Percentiles rank a stretch among this genome's conserved stretches.
phyloP scores from a whole-genome alignment of 2,888 invertebrate species.

The Cerastis rubricosa region DNA sequence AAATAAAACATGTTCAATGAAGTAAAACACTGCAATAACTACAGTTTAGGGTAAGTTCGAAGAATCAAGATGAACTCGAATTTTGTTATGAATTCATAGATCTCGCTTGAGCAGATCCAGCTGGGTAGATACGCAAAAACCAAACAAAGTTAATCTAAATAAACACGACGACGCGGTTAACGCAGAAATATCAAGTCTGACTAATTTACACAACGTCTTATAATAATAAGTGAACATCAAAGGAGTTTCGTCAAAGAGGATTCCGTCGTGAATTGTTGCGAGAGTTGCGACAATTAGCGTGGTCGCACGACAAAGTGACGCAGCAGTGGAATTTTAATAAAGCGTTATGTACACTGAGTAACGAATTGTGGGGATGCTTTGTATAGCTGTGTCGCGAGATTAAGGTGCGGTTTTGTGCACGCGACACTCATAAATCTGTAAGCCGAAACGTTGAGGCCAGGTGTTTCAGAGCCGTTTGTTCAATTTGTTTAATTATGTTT shows the following conservation, averaged over 20 bases:
- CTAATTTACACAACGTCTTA: conserved; percentile 60
- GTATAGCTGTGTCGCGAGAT: conserved; percentile 46
- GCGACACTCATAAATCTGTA: conserved; percentile 65
- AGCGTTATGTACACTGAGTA: conserved; percentile 60
- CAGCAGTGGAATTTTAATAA: conserved; percentile 72
- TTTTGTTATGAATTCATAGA: not conserved
- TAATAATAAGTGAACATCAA: conserved; percentile 65
- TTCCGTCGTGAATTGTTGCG: conserved; percentile 67
- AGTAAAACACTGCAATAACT: not conserved
- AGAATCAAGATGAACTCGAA: not conserved
- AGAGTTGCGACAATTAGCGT: conserved; percentile 69
- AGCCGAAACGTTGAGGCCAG: conserved; percentile 52
- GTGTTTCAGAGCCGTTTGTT: conserved; percentile 46
- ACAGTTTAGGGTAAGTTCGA: not conserved
- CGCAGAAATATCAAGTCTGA: conserved; percentile 52
- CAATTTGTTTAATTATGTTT: conserved; percentile 48
- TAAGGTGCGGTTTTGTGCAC: conserved; percentile 63
- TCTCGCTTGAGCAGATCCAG: not conserved
- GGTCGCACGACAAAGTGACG: conserved; percentile 63
- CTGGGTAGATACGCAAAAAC: not conserved
- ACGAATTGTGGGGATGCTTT: conserved; percentile 54
- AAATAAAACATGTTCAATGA: not conserved
- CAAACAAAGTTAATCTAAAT: conserved; percentile 33
- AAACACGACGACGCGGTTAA: conserved; percentile 29
- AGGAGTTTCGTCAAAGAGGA: conserved; percentile 66